These are phyloP conservation scores for Characodon lateralis DNA, from an alignment of 2,797 vertebrate genomes.

Conservation along the genomic window DNA sequence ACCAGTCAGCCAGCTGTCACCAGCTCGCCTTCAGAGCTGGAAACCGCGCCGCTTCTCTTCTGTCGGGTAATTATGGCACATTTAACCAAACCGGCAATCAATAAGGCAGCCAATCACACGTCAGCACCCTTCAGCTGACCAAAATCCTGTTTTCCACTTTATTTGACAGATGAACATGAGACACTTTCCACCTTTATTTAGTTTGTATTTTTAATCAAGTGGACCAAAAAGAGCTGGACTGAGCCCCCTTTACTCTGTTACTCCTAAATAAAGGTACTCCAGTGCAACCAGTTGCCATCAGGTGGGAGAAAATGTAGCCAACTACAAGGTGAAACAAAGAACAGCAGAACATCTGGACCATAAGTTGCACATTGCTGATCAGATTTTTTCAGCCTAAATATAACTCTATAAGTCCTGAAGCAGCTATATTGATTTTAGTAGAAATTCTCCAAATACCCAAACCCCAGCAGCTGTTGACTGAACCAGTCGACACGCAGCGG, in stretches of 20 bases:
- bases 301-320: too few species aligned
- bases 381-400: neutral
- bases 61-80: neutral
- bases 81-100: neutral
- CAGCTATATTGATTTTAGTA: neutral
- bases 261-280: too few species aligned
- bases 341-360: too few species aligned
- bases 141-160: neutral
- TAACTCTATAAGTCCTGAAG: neutral
- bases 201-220: too few species aligned
- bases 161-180: too few species aligned
- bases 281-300: too few species aligned
- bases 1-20: conserved; percentile 36
- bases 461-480: neutral
- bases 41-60: conserved; percentile 18
- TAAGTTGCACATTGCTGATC: too few species aligned
- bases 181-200: too few species aligned
- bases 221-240: too few species aligned
- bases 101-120: neutral
- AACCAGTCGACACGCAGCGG: neutral
- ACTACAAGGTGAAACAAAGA: too few species aligned
- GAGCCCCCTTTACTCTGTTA: too few species aligned
- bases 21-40: conserved; percentile 3
- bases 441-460: too few species aligned
- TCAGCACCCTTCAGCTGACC: neutral